Evolutionary conservation across 2,113 vertebrate species (phyloP).

Genomic region (Dissostichus mawsoni): DNA sequence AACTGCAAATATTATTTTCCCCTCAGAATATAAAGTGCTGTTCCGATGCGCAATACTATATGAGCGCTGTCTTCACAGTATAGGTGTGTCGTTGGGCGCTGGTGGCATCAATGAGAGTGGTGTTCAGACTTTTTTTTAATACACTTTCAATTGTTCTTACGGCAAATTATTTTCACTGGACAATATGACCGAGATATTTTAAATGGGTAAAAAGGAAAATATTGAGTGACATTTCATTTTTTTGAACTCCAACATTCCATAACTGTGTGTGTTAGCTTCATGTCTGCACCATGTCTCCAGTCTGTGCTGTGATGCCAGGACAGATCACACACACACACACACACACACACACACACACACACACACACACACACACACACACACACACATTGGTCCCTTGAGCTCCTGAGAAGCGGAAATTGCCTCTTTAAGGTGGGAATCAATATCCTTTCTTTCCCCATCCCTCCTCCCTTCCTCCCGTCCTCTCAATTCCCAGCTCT

Average conservation of each 20-base stretch:
- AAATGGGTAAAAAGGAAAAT: neutral
- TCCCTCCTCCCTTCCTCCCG: constrained; percentile 65
- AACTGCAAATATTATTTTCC: no score
- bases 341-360: constrained; percentile 28
- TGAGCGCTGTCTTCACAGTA: no score
- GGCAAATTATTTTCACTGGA: no score
- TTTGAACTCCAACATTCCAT: constrained; percentile 28
- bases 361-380: constrained; percentile 49
- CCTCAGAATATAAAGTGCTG: no score
- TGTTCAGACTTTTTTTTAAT: no score
- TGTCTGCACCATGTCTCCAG: constrained; percentile 25
- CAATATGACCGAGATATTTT: no score
- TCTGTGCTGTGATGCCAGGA: constrained; percentile 49
- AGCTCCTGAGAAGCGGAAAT: constrained; percentile 67
- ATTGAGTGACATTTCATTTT: constrained; percentile 6
- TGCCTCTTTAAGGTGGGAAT: constrained; percentile 81
- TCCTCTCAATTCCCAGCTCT: constrained; percentile 69
- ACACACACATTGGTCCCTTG: constrained; percentile 61
- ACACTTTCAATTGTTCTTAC: no score
- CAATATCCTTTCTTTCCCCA: constrained; percentile 75
- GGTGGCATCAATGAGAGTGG: no score
- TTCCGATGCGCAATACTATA: no score
- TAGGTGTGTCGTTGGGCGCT: no score
- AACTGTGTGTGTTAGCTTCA: constrained; percentile 1
- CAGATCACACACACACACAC: constrained; percentile 35